Conservation (phyloP, 2,888 invertebrate species). For the Tanypteryx hageni region DNA sequence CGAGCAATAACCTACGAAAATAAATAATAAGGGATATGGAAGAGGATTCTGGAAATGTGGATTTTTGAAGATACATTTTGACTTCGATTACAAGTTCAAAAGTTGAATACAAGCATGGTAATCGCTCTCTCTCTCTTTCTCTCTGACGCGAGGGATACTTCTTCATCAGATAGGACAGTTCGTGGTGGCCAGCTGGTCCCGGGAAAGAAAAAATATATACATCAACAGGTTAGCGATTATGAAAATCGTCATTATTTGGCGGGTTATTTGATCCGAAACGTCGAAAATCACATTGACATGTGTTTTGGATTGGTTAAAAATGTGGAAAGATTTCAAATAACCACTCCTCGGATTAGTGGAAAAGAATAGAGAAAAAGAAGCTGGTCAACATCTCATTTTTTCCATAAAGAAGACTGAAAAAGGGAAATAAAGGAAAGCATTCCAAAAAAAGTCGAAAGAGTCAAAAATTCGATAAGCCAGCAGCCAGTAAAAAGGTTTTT, state of each 20-base stretch:
- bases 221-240: conserved; percentile 37
- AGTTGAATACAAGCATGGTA: not conserved
- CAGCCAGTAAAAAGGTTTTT: conserved; percentile 34
- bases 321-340: conserved; percentile 34
- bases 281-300: not conserved
- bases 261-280: not conserved
- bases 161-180: conserved; percentile 25
- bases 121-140: conserved; percentile 56
- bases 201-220: not conserved
- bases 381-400: not conserved
- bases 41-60: conserved; percentile 43
- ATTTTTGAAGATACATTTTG: conserved; percentile 17
- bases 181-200: conserved; percentile 62
- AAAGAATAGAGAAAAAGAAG: not conserved
- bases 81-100: not conserved
- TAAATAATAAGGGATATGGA: not conserved
- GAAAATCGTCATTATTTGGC: not conserved
- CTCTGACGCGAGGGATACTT: not conserved
- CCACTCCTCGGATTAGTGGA: conserved; percentile 52
- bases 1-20: no score
- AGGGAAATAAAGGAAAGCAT: conserved; percentile 29
- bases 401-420: not conserved
- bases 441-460: conserved; percentile 34
- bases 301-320: not conserved
- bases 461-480: conserved; percentile 41